A percentile compares a stretch with the other conserved stretches of the same genome.
Conservation (phyloP, 64 coral and sea anemone species). For the Stichodactyla mertensii region DNA sequence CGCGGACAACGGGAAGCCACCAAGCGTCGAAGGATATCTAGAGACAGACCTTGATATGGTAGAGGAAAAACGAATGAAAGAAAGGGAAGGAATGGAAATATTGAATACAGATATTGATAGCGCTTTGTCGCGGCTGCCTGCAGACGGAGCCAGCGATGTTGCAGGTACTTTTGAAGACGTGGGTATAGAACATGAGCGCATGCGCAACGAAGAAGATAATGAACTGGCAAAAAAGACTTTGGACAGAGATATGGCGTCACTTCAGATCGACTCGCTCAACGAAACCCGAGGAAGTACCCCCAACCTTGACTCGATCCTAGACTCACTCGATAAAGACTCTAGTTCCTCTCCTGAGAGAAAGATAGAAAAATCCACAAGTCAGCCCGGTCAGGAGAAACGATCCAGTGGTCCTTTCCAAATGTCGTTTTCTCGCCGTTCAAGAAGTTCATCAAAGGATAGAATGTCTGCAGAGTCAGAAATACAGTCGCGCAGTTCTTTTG, state of each 20-base stretch:
- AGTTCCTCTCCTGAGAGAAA: neutral
- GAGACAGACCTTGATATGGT: conserved; percentile 12
- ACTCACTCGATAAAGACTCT: neutral
- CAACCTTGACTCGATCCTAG: neutral
- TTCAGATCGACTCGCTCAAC: conserved; percentile 2
- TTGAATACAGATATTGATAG: conserved; percentile 8
- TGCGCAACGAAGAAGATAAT: too few relatives aligned
- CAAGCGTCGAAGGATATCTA: neutral
- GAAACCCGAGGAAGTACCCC: conserved; percentile 1
- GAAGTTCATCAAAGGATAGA: neutral
- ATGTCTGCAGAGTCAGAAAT: neutral
- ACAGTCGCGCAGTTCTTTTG: neutral
- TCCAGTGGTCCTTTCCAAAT: conserved; percentile 1
- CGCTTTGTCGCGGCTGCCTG: conserved; percentile 7
- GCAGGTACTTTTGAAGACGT: neutral
- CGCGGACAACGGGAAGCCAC: neutral
- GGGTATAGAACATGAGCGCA: neutral
- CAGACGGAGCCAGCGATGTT: conserved; percentile 2
- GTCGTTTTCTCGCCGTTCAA: neutral
- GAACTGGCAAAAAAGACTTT: neutral
- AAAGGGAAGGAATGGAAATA: neutral
- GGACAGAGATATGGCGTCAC: neutral
- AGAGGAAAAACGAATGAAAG: neutral
- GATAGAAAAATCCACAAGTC: neutral
- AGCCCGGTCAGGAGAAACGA: neutral